A percentile compares a stretch with the other conserved stretches of the same genome.
Conservation (phyloP, 1,140 invertebrate species). For the Heliconius hermathena region DNA sequence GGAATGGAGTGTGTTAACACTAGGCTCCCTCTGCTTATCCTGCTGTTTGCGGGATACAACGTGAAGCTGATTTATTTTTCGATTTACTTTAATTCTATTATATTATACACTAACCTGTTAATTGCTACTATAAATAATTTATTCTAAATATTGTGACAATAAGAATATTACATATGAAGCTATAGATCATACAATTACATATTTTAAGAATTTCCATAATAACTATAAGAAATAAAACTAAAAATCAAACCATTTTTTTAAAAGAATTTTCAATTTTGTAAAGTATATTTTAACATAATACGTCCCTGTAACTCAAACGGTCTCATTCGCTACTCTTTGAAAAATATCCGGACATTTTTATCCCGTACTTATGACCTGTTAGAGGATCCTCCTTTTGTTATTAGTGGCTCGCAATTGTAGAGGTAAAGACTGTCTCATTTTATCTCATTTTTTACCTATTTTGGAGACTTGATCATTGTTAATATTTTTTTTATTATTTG, state of each 20-base stretch:
- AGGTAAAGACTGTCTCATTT: slow-evolving; percentile 40
- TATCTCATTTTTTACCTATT: slow-evolving; percentile 26
- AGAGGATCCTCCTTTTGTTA: slow-evolving; percentile 43
- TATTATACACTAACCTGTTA: too few relatives aligned
- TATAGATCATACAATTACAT: too few relatives aligned
- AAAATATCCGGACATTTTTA: slow-evolving; percentile 72
- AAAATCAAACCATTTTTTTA: neutral
- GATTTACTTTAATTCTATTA: too few relatives aligned
- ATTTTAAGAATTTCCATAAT: neutral
- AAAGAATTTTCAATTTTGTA: neutral
- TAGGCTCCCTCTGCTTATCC: too few relatives aligned
- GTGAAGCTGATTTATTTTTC: too few relatives aligned
- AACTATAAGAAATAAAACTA: neutral
- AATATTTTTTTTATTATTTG: slow-evolving; percentile 16
- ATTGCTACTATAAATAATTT: too few relatives aligned
- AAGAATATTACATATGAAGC: too few relatives aligned
- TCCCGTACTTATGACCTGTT: slow-evolving; percentile 61
- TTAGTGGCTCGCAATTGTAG: slow-evolving; percentile 42
- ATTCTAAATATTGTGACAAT: too few relatives aligned
- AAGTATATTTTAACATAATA: slow-evolving; percentile 36
- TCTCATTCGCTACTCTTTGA: slow-evolving; percentile 54
- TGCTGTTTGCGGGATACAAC: too few relatives aligned
- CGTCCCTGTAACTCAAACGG: slow-evolving; percentile 59
- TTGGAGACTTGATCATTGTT: slow-evolving; percentile 27
- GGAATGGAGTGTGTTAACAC: too few relatives aligned